Evolutionary conservation across 2,888 invertebrate species (phyloP).

Genomic region (Plagodis pulveraria): DNA sequence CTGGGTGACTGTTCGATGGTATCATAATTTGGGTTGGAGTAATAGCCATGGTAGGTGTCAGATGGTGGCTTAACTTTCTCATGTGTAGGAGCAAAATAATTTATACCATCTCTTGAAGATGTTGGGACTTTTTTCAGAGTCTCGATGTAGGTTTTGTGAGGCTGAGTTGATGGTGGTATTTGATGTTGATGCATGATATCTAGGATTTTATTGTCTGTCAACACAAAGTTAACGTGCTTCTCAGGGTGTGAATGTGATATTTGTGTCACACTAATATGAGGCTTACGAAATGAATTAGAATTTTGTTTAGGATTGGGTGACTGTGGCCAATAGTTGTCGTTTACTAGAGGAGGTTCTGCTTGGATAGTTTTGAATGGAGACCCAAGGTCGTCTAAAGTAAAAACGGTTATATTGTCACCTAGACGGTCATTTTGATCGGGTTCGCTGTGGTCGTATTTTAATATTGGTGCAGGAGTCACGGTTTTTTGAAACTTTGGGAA

Average conservation of each 20-base stretch:
- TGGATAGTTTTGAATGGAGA: conserved; percentile 55
- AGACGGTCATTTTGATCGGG: conserved; percentile 25
- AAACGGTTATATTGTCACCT: conserved; percentile 59
- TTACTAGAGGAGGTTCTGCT: conserved; percentile 44
- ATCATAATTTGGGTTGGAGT: conserved; percentile 4
- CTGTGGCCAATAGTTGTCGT: conserved; percentile 37
- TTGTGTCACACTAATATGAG: conserved; percentile 33
- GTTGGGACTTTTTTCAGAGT: conserved; percentile 48
- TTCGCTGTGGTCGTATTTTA: conserved; percentile 1
- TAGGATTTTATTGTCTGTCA: conserved; percentile 46
- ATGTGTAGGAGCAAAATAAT: conserved; percentile 57
- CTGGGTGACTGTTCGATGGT: conserved; percentile 16
- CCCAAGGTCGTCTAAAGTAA: conserved; percentile 53
- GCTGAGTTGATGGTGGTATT: conserved; percentile 9
- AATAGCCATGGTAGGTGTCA: neutral
- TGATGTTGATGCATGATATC: conserved; percentile 40
- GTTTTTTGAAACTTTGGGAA: conserved; percentile 57
- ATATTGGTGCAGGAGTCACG: conserved; percentile 31
- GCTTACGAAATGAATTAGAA: conserved; percentile 28
- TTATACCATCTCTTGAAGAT: conserved; percentile 50
- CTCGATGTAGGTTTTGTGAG: conserved; percentile 44
- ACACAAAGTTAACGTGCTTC: conserved; percentile 43
- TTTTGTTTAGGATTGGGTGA: conserved; percentile 21
- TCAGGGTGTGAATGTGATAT: conserved; percentile 36
- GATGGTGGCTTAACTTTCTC: conserved; percentile 36